Evolutionary conservation across 2,797 vertebrate species (phyloP).

Genomic region (Ceryle rudis): DNA sequence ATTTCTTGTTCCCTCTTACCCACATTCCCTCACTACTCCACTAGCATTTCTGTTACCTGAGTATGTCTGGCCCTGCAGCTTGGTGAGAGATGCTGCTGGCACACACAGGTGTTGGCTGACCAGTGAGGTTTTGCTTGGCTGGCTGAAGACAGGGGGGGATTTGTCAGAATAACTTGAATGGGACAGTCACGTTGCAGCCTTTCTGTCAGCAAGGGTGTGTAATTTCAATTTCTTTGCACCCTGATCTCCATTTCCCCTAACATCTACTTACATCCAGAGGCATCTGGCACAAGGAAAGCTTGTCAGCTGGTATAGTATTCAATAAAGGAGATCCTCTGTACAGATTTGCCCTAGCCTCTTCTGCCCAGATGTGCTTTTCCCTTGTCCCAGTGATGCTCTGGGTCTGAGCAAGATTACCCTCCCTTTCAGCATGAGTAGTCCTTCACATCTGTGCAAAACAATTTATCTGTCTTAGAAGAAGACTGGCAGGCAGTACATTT

Average conservation of each 20-base stretch:
- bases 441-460: background rate
- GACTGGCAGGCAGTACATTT: background rate
- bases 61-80: background rate
- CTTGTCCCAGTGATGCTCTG: background rate
- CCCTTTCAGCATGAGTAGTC: background rate
- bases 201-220: background rate
- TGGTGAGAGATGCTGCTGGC: background rate
- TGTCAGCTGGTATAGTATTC: background rate
- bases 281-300: background rate
- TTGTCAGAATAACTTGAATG: background rate
- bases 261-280: background rate
- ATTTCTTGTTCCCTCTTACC: background rate
- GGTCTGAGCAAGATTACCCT: background rate
- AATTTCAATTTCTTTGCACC: background rate
- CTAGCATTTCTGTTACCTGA: background rate
- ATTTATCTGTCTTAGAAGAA: background rate
- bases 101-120: accelerated
- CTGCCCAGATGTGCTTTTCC: background rate
- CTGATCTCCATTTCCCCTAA: background rate
- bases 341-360: background rate
- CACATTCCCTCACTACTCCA: background rate
- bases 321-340: background rate
- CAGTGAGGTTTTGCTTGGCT: background rate
- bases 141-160: background rate
- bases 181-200: background rate